phyloP scores from a whole-genome alignment of 2,888 invertebrate genomes.

The Acleris cristana region DNA sequence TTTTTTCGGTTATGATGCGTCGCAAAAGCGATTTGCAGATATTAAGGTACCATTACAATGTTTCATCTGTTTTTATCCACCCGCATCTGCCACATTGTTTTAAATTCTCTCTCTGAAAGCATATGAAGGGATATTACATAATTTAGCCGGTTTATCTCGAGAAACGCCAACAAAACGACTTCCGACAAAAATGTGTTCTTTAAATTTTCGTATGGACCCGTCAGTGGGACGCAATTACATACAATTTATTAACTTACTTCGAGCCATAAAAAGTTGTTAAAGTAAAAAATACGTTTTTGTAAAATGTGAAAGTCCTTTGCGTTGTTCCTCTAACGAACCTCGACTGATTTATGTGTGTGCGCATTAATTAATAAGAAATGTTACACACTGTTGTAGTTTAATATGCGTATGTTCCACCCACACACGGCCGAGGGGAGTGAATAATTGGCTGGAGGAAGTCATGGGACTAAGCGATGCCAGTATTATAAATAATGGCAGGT shows the following conservation, averaged over 20 bases:
- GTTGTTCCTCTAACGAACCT: slow-evolving; percentile 76
- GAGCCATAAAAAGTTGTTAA: slow-evolving; percentile 49
- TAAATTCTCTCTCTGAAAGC: slow-evolving; percentile 42
- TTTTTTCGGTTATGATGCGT: slow-evolving; percentile 20
- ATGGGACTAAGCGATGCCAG: slow-evolving; percentile 35
- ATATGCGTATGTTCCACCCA: slow-evolving; percentile 58
- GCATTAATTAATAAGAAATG: slow-evolving; percentile 81
- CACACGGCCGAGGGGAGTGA: slow-evolving; percentile 45
- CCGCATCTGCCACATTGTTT: slow-evolving; percentile 43
- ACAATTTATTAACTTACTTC: slow-evolving; percentile 69
- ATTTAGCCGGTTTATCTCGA: slow-evolving; percentile 49
- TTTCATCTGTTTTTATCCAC: slow-evolving; percentile 34
- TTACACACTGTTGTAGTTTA: slow-evolving; percentile 61
- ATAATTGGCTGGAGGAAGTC: slow-evolving; percentile 41
- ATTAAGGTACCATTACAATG: slow-evolving; percentile 36
- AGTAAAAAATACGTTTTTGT: slow-evolving; percentile 45
- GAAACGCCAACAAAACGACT: slow-evolving; percentile 44
- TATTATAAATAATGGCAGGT: slow-evolving; percentile 27
- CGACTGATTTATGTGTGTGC: slow-evolving; percentile 80
- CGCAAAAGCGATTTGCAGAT: slow-evolving; percentile 31
- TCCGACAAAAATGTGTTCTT: slow-evolving; percentile 39
- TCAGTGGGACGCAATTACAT: slow-evolving; percentile 62
- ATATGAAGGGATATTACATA: slow-evolving; percentile 47
- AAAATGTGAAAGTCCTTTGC: slow-evolving; percentile 68
- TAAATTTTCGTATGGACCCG: slow-evolving; percentile 48